These are phyloP conservation scores for Trachelus tabidus DNA, from an alignment of 2,888 invertebrate genomes.

Conservation along the genomic window DNA sequence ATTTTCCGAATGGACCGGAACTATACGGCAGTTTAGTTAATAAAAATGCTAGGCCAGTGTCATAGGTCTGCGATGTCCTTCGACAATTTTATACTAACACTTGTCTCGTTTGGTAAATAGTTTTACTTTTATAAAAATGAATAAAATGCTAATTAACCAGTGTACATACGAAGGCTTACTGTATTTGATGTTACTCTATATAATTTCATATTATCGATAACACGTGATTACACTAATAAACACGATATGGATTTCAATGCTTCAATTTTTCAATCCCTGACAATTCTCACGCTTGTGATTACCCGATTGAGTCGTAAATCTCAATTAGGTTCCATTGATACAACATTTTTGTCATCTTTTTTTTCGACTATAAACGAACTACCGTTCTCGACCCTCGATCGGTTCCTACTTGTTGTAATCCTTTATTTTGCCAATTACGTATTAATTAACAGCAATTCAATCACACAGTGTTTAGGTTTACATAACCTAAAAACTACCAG, in stretches of 20 bases:
- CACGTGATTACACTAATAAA: slow-evolving; percentile 36
- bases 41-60: slow-evolving; percentile 26
- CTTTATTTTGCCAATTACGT: not conserved
- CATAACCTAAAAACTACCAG: not conserved
- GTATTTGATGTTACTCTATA: slow-evolving; percentile 47
- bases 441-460: not conserved
- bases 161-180: slow-evolving; percentile 55
- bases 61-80: slow-evolving; percentile 41
- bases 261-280: not conserved
- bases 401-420: not conserved
- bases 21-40: not conserved
- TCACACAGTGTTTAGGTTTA: not conserved
- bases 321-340: not conserved
- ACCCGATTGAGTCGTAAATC: not conserved
- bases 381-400: too few species aligned
- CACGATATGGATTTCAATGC: not conserved
- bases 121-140: slow-evolving; percentile 53
- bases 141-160: slow-evolving; percentile 36
- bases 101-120: slow-evolving; percentile 53
- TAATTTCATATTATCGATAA: slow-evolving; percentile 49
- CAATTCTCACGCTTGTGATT: too few species aligned
- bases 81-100: slow-evolving; percentile 54
- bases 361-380: too few species aligned
- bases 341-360: not conserved
- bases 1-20: not conserved